Percentiles rank a stretch among this genome's conserved stretches.
Evolutionary conservation across 2,797 vertebrate genomes (phyloP).

Genomic region (Sebastes matsubarae): DNA sequence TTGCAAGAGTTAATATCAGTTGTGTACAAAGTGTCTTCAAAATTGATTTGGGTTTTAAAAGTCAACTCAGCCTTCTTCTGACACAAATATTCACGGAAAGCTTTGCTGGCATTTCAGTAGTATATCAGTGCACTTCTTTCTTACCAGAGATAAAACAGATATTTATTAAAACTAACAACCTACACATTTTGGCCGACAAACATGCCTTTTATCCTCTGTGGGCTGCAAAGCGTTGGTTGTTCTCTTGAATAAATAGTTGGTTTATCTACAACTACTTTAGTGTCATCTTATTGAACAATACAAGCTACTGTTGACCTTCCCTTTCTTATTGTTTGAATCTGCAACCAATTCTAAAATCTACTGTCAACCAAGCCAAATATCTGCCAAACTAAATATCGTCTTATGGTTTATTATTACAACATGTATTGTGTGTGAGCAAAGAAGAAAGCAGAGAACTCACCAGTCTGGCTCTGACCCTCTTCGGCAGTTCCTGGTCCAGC

Average conservation of each 20-base stretch:
- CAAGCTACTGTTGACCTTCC: not conserved
- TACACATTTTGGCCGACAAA: not conserved
- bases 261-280: not conserved
- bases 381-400: not conserved
- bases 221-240: not conserved
- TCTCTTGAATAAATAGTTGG: not conserved
- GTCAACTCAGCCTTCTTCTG: not conserved
- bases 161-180: conserved; percentile 16
- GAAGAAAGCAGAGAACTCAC: conserved; percentile 75
- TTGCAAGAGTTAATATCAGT: not conserved
- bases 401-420: not conserved
- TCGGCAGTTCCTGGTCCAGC: conserved; percentile 92
- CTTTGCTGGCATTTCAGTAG: not conserved
- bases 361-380: not conserved
- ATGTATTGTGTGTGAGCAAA: not conserved
- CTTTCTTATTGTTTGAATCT: not conserved
- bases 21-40: not conserved
- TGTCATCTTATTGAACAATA: not conserved
- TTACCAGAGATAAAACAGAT: not conserved
- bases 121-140: not conserved
- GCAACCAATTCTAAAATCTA: not conserved
- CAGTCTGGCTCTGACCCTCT: conserved; percentile 92
- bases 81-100: not conserved
- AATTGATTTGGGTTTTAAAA: not conserved
- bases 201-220: not conserved